These are phyloP conservation scores for Meliscaeva auricollis DNA, from an alignment of 2,888 invertebrate species.

Conservation along the genomic window DNA sequence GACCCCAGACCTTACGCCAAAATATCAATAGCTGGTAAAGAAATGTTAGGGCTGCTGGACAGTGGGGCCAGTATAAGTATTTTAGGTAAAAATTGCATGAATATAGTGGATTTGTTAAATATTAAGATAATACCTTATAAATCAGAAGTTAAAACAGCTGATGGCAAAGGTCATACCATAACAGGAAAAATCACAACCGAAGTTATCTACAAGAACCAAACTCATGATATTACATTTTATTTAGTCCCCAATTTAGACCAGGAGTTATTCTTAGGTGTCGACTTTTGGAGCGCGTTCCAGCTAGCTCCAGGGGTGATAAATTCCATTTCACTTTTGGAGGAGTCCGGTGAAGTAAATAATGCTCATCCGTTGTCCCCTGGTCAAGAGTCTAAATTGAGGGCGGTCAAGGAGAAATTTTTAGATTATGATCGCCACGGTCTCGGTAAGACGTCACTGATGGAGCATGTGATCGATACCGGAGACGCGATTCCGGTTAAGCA, in stretches of 20 bases:
- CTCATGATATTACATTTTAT: not conserved
- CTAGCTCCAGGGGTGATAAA: not conserved
- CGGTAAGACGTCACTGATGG: not conserved
- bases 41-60: not conserved
- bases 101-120: not conserved
- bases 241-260: not conserved
- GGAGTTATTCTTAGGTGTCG: not conserved
- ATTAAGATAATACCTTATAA: not conserved
- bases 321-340: not conserved
- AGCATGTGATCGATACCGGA: conserved; percentile 10
- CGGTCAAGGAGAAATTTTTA: not conserved
- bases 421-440: not conserved
- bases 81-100: not conserved
- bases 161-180: not conserved
- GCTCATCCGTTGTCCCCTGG: not conserved
- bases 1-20: not conserved
- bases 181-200: not conserved
- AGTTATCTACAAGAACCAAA: not conserved
- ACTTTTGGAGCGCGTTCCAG: not conserved
- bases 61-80: not conserved
- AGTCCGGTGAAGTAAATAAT: not conserved
- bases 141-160: not conserved
- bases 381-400: not conserved
- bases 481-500: conserved; percentile 2
- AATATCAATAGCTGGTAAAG: not conserved